A percentile compares a stretch with the other conserved stretches of the same genome.
Evolutionary conservation across 2,888 invertebrate species (phyloP).

Genomic region (Oscheius sp.): DNA sequence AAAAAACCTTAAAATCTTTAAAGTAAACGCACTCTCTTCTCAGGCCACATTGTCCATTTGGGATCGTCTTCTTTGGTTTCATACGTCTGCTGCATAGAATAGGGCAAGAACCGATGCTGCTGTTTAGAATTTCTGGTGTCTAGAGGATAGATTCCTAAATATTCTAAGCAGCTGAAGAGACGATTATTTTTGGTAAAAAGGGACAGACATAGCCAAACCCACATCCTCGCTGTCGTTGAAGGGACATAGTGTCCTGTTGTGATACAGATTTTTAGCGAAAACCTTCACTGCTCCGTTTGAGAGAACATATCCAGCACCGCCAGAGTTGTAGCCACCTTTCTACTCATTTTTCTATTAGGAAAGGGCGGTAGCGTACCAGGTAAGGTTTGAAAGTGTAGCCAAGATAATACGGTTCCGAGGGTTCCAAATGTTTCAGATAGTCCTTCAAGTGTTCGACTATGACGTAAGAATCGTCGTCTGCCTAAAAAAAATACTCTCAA

Average conservation of each 20-base stretch:
- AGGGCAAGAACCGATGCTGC: slow-evolving; percentile 56
- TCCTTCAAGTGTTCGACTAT: slow-evolving; percentile 58
- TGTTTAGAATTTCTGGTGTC: slow-evolving; percentile 52
- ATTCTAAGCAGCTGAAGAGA: slow-evolving; percentile 48
- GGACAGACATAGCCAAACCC: slow-evolving; percentile 50
- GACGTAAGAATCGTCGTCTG: slow-evolving; percentile 66
- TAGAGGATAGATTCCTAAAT: slow-evolving; percentile 53
- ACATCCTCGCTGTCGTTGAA: slow-evolving; percentile 62
- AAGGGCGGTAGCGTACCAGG: slow-evolving; percentile 35
- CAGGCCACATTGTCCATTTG: slow-evolving; percentile 17
- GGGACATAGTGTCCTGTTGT: slow-evolving; percentile 55
- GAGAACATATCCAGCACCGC: slow-evolving; percentile 63
- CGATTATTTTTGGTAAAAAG: slow-evolving; percentile 19
- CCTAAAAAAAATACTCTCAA: slow-evolving; percentile 41
- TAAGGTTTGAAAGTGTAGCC: slow-evolving; percentile 62
- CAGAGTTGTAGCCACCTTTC: slow-evolving; percentile 64
- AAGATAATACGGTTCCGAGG: slow-evolving; percentile 54
- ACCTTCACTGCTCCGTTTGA: slow-evolving; percentile 55
- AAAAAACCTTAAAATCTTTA: neutral
- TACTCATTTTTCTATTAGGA: neutral
- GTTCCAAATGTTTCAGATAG: slow-evolving; percentile 52
- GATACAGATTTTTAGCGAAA: slow-evolving; percentile 51
- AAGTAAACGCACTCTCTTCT: neutral
- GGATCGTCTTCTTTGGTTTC: slow-evolving; percentile 10
- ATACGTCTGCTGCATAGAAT: slow-evolving; percentile 20